Conservation (phyloP, 2,888 invertebrate genomes). For the Entomobrya proxima region DNA sequence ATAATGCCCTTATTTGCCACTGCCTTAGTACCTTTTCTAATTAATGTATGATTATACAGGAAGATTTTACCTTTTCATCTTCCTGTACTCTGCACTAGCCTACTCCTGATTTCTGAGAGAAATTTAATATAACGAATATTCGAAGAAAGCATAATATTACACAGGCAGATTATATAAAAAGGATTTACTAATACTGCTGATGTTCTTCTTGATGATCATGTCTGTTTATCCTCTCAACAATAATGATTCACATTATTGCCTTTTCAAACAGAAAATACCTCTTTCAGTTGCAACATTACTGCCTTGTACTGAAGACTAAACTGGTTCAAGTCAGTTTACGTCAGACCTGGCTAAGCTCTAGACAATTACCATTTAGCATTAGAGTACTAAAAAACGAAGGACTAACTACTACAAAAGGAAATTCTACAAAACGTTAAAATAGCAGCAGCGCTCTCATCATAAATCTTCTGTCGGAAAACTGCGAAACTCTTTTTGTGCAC, state of each 20-base stretch:
- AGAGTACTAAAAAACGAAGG: not conserved
- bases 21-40: too few relatives aligned
- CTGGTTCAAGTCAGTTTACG: not conserved
- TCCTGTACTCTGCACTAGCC: too few relatives aligned
- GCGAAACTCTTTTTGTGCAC: not conserved
- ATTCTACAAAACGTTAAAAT: not conserved
- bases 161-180: too few relatives aligned
- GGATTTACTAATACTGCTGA: not conserved
- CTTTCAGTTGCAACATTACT: not conserved
- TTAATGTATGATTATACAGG: too few relatives aligned
- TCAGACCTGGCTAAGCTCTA: not conserved
- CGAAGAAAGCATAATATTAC: not conserved
- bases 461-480: slow-evolving; percentile 5
- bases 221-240: slow-evolving; percentile 19
- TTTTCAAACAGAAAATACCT: not conserved
- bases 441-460: slow-evolving; percentile 5
- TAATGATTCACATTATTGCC: not conserved
- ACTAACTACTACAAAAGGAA: not conserved
- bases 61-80: too few relatives aligned
- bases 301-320: not conserved
- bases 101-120: too few relatives aligned
- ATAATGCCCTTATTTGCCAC: too few relatives aligned
- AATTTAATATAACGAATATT: too few relatives aligned
- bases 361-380: not conserved
- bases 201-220: not conserved